A percentile compares a stretch with the other conserved stretches of the same genome.
Conservation (phyloP, 92 coral and sea anemone species). For the Actinostola sp. region DNA sequence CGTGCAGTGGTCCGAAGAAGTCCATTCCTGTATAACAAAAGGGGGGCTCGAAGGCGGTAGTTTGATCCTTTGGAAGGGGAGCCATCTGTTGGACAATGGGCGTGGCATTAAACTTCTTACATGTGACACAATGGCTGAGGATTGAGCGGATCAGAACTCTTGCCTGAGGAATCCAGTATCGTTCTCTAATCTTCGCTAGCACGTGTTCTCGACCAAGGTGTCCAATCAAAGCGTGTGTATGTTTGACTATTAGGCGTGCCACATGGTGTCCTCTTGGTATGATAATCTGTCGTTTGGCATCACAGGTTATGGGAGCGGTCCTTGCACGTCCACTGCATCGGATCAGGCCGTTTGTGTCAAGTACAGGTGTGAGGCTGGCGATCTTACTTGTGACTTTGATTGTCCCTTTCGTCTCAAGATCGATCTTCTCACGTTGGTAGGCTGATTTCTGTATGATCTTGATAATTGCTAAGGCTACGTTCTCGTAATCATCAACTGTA, state of each 20-base stretch:
- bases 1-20: conserved; percentile 40
- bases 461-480: conserved; percentile 47
- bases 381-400: conserved; percentile 56
- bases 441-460: conserved; percentile 47
- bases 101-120: conserved; percentile 43
- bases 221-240: conserved; percentile 39
- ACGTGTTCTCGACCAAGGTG: conserved; percentile 70
- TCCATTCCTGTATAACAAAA: conserved; percentile 60
- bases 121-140: conserved; percentile 39
- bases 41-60: conserved; percentile 49
- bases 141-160: conserved; percentile 41
- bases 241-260: conserved; percentile 37
- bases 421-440: conserved; percentile 37
- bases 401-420: conserved; percentile 28
- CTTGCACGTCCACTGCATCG: conserved; percentile 53
- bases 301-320: conserved; percentile 12
- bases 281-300: conserved; percentile 32
- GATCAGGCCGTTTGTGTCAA: conserved; percentile 42
- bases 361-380: conserved; percentile 53
- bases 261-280: conserved; percentile 54
- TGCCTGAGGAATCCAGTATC: conserved; percentile 60
- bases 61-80: conserved; percentile 31
- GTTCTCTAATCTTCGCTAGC: conserved; percentile 52
- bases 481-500: conserved; percentile 45
- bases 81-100: conserved; percentile 66